These are phyloP conservation scores for Metaphire vulgaris DNA, from an alignment of 1,140 invertebrate species.

Conservation along the genomic window DNA sequence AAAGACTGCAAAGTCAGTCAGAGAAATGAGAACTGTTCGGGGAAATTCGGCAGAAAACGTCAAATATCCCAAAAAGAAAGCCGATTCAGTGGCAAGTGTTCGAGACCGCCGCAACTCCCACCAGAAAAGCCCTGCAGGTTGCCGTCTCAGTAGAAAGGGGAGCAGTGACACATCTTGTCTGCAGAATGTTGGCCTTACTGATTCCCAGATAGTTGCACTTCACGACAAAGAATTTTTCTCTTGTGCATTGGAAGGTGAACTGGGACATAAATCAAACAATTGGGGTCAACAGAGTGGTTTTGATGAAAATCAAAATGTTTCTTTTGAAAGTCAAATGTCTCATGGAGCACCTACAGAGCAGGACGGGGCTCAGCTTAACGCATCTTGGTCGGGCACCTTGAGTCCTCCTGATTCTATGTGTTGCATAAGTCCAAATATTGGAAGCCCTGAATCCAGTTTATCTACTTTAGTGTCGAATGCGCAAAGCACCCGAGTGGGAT, in stretches of 20 bases:
- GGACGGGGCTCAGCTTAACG: no score
- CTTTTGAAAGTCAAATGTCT: background rate
- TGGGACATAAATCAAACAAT: no score
- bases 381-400: background rate
- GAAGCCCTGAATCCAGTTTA: background rate
- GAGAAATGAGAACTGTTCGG: background rate
- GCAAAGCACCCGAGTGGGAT: background rate
- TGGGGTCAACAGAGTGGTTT: background rate
- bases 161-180: no score
- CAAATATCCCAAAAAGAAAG: background rate
- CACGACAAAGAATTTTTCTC: no score
- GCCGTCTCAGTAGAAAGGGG: no score
- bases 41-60: background rate
- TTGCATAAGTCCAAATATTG: background rate
- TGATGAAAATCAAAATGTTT: background rate
- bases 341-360: background rate
- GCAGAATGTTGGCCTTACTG: no score
- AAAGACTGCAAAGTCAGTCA: background rate
- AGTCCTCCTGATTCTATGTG: background rate
- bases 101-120: background rate
- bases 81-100: background rate
- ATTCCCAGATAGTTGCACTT: no score
- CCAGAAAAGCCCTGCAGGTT: background rate
- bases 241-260: no score
- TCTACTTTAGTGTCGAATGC: background rate